Conservation (phyloP, 1,140 invertebrate genomes). For the Orchestia grillus region DNA sequence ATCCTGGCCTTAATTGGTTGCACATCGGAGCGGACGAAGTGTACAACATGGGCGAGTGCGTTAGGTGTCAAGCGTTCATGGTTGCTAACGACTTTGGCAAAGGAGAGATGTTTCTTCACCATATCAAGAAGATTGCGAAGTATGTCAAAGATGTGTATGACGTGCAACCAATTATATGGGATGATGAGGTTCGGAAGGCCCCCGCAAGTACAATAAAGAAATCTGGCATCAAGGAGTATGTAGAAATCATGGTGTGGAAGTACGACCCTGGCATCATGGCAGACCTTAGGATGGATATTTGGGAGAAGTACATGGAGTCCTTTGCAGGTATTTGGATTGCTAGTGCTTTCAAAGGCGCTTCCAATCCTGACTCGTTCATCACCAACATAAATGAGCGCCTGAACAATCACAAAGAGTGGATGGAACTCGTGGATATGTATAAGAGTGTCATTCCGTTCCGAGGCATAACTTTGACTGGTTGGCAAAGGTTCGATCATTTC, state of each 20-base stretch:
- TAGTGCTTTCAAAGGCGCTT: conserved; percentile 86
- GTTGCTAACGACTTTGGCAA: conserved; percentile 71
- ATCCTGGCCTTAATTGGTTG: conserved; percentile 72
- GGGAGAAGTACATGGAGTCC: conserved; percentile 84
- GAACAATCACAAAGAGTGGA: conserved; percentile 73
- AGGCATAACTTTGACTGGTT: conserved; percentile 74
- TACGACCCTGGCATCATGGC: conserved; percentile 78
- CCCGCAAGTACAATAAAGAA: conserved; percentile 72
- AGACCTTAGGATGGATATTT: conserved; percentile 76
- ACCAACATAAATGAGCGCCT: conserved; percentile 73
- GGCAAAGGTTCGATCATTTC: conserved; percentile 92
- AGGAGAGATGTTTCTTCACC: conserved; percentile 69
- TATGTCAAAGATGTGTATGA: conserved; percentile 72
- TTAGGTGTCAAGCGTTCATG: conserved; percentile 77
- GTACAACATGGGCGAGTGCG: conserved; percentile 84
- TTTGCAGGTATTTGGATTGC: conserved; percentile 93
- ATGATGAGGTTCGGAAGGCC: conserved; percentile 90
- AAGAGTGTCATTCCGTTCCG: conserved; percentile 74
- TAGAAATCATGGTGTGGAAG: conserved; percentile 89
- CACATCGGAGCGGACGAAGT: conserved; percentile 79
- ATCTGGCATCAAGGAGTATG: conserved; percentile 79
- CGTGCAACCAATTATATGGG: conserved; percentile 86
- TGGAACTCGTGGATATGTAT: conserved; percentile 70
- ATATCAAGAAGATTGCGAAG: conserved; percentile 71
- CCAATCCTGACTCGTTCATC: conserved; percentile 70